phyloP scores from a whole-genome alignment of 2,888 invertebrate genomes.

The Aphodius granarius region DNA sequence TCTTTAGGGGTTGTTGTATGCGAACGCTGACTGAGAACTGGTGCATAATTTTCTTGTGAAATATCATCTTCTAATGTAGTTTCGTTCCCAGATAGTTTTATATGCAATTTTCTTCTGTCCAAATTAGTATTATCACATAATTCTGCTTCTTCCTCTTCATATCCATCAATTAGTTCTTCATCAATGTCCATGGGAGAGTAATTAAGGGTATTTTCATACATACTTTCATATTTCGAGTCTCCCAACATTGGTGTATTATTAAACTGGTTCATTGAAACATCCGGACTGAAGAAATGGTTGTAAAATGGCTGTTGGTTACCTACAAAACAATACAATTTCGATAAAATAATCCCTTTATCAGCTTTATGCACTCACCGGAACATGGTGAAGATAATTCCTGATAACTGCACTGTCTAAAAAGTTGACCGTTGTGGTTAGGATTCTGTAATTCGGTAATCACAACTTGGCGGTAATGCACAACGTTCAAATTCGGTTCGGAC shows the following conservation, averaged over 20 bases:
- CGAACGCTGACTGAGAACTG: background rate
- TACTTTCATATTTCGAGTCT: background rate
- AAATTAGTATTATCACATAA: background rate
- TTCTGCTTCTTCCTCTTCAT: background rate
- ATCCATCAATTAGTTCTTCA: background rate
- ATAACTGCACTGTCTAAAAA: conserved; percentile 29
- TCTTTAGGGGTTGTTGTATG: background rate
- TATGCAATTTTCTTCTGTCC: background rate
- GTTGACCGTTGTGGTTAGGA: background rate
- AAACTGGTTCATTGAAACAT: background rate
- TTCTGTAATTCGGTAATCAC: conserved; percentile 25
- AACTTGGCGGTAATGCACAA: conserved; percentile 26
- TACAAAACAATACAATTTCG: conserved; percentile 6
- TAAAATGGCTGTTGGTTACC: conserved; percentile 1
- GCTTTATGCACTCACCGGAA: conserved; percentile 22
- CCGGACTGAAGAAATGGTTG: background rate
- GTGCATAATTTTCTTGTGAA: background rate
- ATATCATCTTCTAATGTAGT: background rate
- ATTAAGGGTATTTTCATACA: background rate
- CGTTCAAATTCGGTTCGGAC: conserved; percentile 25
- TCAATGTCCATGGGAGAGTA: conserved; percentile 4
- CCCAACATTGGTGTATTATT: background rate
- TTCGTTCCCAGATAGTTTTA: background rate
- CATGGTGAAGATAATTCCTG: conserved; percentile 24
- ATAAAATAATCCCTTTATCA: background rate